Base-by-base conservation (phyloP, 2,797 vertebrate species). In the Pteronotus mesoamericanus region DNA sequence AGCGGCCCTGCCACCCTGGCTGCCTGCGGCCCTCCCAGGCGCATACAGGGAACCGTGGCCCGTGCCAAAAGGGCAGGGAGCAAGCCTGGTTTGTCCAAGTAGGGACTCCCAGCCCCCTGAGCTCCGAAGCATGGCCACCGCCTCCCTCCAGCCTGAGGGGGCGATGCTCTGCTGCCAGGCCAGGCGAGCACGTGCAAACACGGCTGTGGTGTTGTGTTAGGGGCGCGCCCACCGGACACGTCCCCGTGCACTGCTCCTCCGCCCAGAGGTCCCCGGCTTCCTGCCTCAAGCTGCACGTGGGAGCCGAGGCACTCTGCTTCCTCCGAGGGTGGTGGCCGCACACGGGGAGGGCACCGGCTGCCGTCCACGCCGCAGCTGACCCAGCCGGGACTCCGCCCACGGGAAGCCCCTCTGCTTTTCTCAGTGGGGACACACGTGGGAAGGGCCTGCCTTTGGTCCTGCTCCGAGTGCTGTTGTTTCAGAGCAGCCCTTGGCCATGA, bases 401-500 rank as follows among this genome's bases (percentile, higher is more conserved):
- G 37, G 66, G 34, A 85, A 57, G 77, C 26, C 18, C 21, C 74
- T 72, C 51, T 53, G 91, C 71, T 34, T 37, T 48, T 74, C 46
- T 6, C 61, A 83, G 89, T 68, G 46, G 4, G 64, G n/a, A 44
- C 32, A 7, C 16, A n/a, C 2, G 5, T 72, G 69, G 72, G 34
- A 37, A 57, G 55, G 26, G 18, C 10, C 68, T 51, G 37, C 46
- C n/a, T 53, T 26, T 39, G n/a, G 39, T 22, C 66, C 44, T 22
- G 2, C 39, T 18, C 72, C 0, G 3, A 72, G 46, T 22, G 9
- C 75, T 61, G 32, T 64, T 29, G 18, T 89, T 72, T 46, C 64
- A 22, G 42, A 6, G 15, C 92, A 92, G 96, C 96, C 95, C 86
- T 26, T 22, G 24, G 86, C 94, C 95, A 90, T 48, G 72, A 95